Percentiles rank a stretch among this genome's conserved stretches.
Evolutionary conservation across 2,113 vertebrate genomes (phyloP).

Genomic region (Archocentrus centrarchus): DNA sequence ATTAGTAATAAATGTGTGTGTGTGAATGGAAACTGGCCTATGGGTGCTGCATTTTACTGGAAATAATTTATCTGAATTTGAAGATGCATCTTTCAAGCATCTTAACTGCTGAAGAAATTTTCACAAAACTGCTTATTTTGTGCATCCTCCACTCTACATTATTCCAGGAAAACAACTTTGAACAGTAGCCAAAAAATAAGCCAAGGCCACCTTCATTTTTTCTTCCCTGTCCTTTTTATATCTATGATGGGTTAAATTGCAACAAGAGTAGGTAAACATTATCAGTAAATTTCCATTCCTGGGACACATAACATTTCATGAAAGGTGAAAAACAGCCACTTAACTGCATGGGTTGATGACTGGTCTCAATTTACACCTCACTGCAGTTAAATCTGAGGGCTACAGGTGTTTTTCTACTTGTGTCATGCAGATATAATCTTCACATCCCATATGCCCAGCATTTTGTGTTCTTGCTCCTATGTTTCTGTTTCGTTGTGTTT

Average conservation of each 20-base stretch:
- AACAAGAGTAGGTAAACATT: background rate
- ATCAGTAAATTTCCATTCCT: slow-evolving; percentile 13
- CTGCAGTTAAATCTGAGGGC: slow-evolving; percentile 7
- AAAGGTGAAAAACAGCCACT: background rate
- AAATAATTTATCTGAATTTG: background rate
- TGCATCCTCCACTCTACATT: background rate
- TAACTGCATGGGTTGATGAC: background rate
- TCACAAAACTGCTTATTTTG: background rate
- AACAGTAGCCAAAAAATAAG: background rate
- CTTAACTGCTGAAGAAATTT: background rate
- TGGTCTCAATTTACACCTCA: slow-evolving; percentile 49
- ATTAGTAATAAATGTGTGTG: background rate
- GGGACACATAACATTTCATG: background rate
- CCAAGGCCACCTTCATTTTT: background rate
- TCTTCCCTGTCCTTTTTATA: background rate
- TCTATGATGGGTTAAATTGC: background rate
- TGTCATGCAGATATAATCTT: slow-evolving; percentile 48
- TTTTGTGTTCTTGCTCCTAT: too few relatives aligned
- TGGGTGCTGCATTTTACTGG: background rate
- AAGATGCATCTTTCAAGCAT: background rate
- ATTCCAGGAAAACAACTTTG: background rate
- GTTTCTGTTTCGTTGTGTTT: too few relatives aligned
- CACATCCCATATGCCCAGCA: too few relatives aligned
- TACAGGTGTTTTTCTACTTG: slow-evolving; percentile 25
- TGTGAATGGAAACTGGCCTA: background rate